Conservation (phyloP, 2,797 vertebrate species). For the Cynodonichthys magdalenae region DNA sequence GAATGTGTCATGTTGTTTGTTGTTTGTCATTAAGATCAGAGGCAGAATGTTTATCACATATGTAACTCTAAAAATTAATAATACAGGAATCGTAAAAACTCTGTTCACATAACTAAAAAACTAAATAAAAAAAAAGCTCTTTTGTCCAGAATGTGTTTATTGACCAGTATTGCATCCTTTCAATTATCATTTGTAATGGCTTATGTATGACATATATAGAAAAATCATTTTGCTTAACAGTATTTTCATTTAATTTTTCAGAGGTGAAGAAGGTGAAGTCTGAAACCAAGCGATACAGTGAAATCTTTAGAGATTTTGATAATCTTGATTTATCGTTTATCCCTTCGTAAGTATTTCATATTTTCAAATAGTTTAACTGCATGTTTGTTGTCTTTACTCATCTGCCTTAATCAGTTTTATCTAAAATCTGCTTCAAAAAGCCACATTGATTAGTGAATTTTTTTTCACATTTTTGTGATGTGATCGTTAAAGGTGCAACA, state of each 20-base stretch:
- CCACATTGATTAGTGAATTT: background rate
- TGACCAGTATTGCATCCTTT: background rate
- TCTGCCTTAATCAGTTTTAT: background rate
- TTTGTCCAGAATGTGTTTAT: slow-evolving; percentile 9
- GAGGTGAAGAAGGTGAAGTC: slow-evolving; percentile 62
- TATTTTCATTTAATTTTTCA: slow-evolving; percentile 58
- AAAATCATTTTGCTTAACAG: background rate
- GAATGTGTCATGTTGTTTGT: background rate
- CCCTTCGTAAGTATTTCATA: slow-evolving; percentile 78
- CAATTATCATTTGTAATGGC: background rate
- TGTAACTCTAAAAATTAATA: background rate
- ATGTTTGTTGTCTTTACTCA: background rate
- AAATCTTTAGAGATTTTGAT: slow-evolving; percentile 92
- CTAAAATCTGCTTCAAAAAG: slow-evolving; percentile 2
- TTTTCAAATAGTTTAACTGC: background rate
- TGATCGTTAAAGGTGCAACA: background rate
- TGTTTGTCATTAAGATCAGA: too few species aligned
- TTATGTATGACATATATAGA: background rate
- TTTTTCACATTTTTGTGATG: background rate
- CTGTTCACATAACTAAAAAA: background rate
- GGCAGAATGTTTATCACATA: background rate
- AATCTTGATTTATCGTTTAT: slow-evolving; percentile 87
- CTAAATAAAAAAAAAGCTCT: too few species aligned
- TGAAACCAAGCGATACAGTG: slow-evolving; percentile 88
- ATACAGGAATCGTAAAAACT: background rate